phyloP scores from a whole-genome alignment of 92 coral and sea anemone species.

The Porites evermanni region DNA sequence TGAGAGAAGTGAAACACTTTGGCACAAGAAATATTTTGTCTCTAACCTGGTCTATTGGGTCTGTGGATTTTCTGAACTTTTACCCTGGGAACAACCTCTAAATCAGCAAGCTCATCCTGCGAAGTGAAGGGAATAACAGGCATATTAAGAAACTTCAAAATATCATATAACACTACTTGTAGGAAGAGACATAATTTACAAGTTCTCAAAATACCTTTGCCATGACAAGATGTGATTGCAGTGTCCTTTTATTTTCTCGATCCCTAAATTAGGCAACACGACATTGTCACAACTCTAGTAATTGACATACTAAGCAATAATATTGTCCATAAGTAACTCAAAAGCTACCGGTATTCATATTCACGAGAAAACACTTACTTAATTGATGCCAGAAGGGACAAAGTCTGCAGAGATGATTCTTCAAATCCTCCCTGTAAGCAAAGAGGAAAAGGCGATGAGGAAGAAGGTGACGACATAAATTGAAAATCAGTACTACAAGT shows the following conservation, averaged over 20 bases:
- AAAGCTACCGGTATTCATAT: not conserved
- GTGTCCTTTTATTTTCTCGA: conserved; percentile 91
- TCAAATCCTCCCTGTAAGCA: conserved; percentile 44
- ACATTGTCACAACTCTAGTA: not conserved
- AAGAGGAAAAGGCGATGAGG: not conserved
- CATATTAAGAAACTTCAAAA: not conserved
- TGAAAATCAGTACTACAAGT: not conserved
- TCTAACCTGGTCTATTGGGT: conserved; percentile 90
- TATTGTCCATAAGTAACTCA: not conserved
- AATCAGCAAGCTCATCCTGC: conserved; percentile 97
- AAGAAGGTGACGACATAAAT: too few species aligned
- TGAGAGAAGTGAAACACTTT: not conserved
- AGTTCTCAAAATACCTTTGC: conserved; percentile 77
- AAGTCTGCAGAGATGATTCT: conserved; percentile 78
- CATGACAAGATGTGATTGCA: conserved; percentile 89
- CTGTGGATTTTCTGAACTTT: conserved; percentile 91
- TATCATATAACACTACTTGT: not conserved
- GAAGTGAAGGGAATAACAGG: not conserved
- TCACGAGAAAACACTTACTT: conserved; percentile 48
- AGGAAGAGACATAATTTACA: not conserved
- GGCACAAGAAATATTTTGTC: not conserved
- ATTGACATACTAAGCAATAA: not conserved
- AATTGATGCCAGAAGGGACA: conserved; percentile 86
- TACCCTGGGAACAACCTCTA: conserved; percentile 90
- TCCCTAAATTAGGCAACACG: conserved; percentile 66